phyloP scores from a whole-genome alignment of 2,888 invertebrate genomes.

The Hydroisotoma schaefferi region DNA sequence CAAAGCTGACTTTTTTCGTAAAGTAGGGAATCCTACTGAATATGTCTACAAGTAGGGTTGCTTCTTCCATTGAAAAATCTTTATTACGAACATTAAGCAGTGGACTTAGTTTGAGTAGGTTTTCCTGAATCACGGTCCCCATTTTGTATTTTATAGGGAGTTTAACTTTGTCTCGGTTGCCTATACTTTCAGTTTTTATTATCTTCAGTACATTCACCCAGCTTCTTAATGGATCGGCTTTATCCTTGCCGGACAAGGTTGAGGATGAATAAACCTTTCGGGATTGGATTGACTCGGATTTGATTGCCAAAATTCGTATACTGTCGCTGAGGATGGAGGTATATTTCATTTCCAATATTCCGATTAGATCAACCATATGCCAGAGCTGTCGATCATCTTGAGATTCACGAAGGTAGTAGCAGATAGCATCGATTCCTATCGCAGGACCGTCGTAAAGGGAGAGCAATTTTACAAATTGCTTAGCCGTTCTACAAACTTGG shows the following conservation, averaged over 20 bases:
- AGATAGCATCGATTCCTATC: slow-evolving; percentile 37
- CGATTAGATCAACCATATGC: slow-evolving; percentile 37
- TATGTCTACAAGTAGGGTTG: slow-evolving; percentile 39
- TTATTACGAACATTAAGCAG: slow-evolving; percentile 35
- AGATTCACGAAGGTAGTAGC: slow-evolving; percentile 32
- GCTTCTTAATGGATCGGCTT: slow-evolving; percentile 24
- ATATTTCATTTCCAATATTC: slow-evolving; percentile 38
- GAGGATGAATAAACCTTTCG: background rate
- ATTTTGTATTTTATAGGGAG: slow-evolving; percentile 33
- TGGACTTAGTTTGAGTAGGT: slow-evolving; percentile 30
- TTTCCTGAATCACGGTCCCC: slow-evolving; percentile 31
- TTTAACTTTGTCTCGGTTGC: background rate
- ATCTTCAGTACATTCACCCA: slow-evolving; percentile 44
- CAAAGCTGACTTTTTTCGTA: slow-evolving; percentile 31
- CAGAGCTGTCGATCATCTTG: slow-evolving; percentile 40
- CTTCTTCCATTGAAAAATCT: slow-evolving; percentile 36
- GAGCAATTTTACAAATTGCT: slow-evolving; percentile 39
- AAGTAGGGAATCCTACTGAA: slow-evolving; percentile 25
- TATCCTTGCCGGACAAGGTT: background rate
- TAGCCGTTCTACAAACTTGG: slow-evolving; percentile 33
- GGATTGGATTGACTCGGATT: slow-evolving; percentile 21
- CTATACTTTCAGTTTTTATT: slow-evolving; percentile 34
- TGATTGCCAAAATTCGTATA: slow-evolving; percentile 32
- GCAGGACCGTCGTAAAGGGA: slow-evolving; percentile 40
- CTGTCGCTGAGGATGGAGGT: slow-evolving; percentile 33